Base-by-base conservation (phyloP, 2,113 vertebrate genomes). In the Corythornis madagascariensis region DNA sequence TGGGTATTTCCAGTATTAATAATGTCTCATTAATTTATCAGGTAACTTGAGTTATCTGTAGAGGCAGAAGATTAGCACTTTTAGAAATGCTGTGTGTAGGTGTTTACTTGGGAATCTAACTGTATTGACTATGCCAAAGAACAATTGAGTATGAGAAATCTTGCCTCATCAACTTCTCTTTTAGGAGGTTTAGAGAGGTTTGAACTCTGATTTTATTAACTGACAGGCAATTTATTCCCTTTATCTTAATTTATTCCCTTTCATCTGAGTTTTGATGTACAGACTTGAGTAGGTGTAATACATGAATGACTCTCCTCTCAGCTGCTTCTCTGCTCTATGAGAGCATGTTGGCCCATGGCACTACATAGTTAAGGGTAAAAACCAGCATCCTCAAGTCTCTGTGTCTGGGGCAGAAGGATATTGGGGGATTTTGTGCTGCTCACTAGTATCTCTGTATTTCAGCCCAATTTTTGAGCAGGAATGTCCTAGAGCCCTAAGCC, bases 131-230 rank as follows among this genome's bases (percentile, higher is more conserved):
- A 14, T 74, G 28, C 48, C 52, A 52, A 61, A 67, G 72, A 55
- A 4, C 57, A 84, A 60, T 69, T 61, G 71, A 64, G 53, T 38
- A 65, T 77, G 84, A 80, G 64, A 80, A 87, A 60, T 74, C 56
- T 88, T 79, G 12, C 52, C 60, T 89, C 79, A 33, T 81, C 72
- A 79, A 45, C 43, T 79, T 84, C 77, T 65, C 35, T 38, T 82
- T 60, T 48, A 31, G 26, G 50, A 43, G 48, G 48, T 25, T 63
- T 88, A 47, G 79, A 83, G 74, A 56, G 42, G 18, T 56, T 63
- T 90, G 66, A 80, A 67, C 72, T 85, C 56, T 35, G 67, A 20
- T 33, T 89, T 18, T 55, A 16, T n/a, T 73, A 92, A 33, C 38
- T 89, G 83, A 50, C 76, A 91, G 69, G 60, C 53, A 89, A 74